These are phyloP conservation scores for Stegodyphus mimosarum DNA, from an alignment of 1,140 invertebrate species.

Conservation along the genomic window DNA sequence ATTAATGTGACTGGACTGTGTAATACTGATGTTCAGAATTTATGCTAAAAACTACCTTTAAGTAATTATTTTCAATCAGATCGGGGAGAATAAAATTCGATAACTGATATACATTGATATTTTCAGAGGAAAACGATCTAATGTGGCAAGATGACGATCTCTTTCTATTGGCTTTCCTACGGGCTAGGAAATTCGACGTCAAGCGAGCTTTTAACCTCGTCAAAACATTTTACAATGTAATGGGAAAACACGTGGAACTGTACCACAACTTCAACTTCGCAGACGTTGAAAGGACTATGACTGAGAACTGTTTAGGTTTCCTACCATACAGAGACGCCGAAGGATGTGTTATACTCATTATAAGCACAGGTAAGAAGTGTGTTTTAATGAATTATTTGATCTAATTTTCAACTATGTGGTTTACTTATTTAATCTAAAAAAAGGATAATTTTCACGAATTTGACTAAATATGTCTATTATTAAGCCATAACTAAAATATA, in stretches of 20 bases:
- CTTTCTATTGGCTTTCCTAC: constrained; percentile 10
- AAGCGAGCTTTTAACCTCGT: constrained; percentile 17
- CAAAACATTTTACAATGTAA: background rate
- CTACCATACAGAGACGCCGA: constrained; percentile 20
- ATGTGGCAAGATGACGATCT: background rate
- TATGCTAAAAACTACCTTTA: no score
- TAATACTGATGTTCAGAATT: no score
- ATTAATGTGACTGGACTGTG: no score
- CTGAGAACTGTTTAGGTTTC: background rate
- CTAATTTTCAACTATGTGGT: no score
- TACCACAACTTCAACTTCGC: constrained; percentile 10
- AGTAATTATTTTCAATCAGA: no score
- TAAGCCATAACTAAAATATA: no score
- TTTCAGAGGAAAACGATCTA: constrained; percentile 2
- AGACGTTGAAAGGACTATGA: background rate
- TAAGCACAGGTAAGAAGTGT: background rate
- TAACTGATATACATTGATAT: background rate
- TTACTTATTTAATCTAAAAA: no score
- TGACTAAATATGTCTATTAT: no score
- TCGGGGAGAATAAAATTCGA: no score
- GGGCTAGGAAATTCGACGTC: constrained; percentile 25
- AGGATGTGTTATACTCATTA: constrained; percentile 2
- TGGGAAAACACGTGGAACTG: background rate
- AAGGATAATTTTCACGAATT: no score
- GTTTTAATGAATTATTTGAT: no score